Evolutionary conservation across 2,888 invertebrate genomes (phyloP), one percentile per base, ranked within the genome.

Genomic region (Ormia ochracea): DNA sequence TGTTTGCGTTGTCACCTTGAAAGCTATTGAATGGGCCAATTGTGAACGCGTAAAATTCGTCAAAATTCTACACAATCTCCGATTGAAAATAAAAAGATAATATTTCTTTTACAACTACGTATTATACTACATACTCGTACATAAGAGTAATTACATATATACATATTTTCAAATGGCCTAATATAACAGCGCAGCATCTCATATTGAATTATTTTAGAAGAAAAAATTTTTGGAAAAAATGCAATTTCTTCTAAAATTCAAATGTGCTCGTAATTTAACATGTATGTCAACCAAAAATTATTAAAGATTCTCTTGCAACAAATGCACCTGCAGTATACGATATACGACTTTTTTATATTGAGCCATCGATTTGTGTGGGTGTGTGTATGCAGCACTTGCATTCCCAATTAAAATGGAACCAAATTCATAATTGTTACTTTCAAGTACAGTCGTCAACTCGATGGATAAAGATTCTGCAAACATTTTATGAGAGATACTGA

Each of bases 51-150:
- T 10, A 33, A 56, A 43, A 56, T 43, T 68, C 33, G 33, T 21
- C 54, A 43, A 33, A 14, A 43, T 14, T 36, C 21, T 69, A 48
- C 56, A 69, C 69, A 36, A 19, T 69, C 12, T 69, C 70, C 70
- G 33, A 19, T 21, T 28, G n/a, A 7, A 63, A 48, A 3, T 9
- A 45, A 21, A 33, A 19, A 17, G 17, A 31, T 19, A 5, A 52
- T 14, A 10, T 28, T 10, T 52, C 4, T 26, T n/a, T n/a, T n/a
- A n/a, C n/a, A n/a, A n/a, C n/a, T n/a, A n/a, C n/a, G n/a, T n/a
- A n/a, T n/a, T n/a, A n/a, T n/a, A n/a, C n/a, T n/a, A n/a, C n/a
- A n/a, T n/a, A n/a, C n/a, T n/a, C n/a, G n/a, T n/a, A n/a, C n/a
- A n/a, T n/a, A n/a, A n/a, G n/a, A n/a, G n/a, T n/a, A n/a, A n/a